These are phyloP conservation scores for Ellobius talpinus DNA, from an alignment of 2,113 vertebrate genomes.

Conservation along the genomic window DNA sequence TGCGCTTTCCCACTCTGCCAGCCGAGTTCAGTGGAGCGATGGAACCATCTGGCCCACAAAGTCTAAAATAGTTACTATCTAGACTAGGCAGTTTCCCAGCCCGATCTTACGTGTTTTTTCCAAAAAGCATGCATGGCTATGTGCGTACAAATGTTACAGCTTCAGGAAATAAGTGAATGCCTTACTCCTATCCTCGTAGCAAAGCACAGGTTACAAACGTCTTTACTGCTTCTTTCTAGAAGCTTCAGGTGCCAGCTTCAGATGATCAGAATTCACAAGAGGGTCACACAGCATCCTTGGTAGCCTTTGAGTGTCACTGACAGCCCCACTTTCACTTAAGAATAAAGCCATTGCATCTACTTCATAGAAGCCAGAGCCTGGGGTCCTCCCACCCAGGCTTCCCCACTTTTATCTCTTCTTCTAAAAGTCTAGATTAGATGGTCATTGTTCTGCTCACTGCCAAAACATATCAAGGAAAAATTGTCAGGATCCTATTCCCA, in stretches of 20 bases:
- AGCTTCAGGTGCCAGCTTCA: neutral
- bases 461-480: neutral
- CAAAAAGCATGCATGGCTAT: neutral
- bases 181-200: neutral
- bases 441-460: neutral
- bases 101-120: neutral
- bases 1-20: neutral
- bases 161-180: neutral
- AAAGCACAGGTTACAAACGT: neutral
- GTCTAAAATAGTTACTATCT: neutral
- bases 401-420: neutral
- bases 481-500: neutral
- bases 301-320: neutral
- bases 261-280: neutral
- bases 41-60: slow-evolving; percentile 8
- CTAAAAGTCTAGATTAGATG: neutral
- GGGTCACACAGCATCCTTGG: neutral
- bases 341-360: neutral
- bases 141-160: neutral
- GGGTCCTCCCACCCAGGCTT: neutral
- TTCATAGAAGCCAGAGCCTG: neutral
- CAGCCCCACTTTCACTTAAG: neutral
- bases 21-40: neutral
- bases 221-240: slow-evolving; percentile 39
- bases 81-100: neutral